Evolutionary conservation across 2,888 invertebrate species (phyloP), one percentile per base, ranked within the genome.

Genomic region (Andrena camellia): DNA sequence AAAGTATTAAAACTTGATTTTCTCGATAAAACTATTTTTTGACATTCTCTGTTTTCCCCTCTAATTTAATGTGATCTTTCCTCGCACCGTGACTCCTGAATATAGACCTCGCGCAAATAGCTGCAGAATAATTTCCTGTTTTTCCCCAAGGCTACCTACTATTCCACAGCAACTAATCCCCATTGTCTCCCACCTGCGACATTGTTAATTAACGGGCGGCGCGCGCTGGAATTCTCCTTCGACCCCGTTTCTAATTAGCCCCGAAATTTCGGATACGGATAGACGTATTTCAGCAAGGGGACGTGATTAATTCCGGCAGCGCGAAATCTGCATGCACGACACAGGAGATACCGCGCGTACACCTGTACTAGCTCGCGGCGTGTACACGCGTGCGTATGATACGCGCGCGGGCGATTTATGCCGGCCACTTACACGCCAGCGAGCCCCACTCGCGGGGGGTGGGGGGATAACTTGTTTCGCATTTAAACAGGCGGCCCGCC

Each of bases 241-340:
- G 2, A 10, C 54, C 23, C 50, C 62, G 59, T 68, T 85, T 81
- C 78, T 85, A 85, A 81, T 86, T 85, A 81, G 67, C 50, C 68
- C 57, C 70, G 73, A 83, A 85, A 85, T 83, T 86, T 79, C 33
- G 31, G 70, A 33, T 29, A 70, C 59, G 76, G 66, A 59, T 71
- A 67, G 79, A 83, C 72, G 69, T 72, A 59, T 76, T 83, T 69
- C 72, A 70, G 54, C 72, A 17, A 29, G 8, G 50, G 23, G 23
- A 62, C 59, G 29, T 85, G 85, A 85, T 85, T 85, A 85, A 85
- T 85, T 85, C 77, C 64, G 31, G 20, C 75, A 75, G 83, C 73
- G 54, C 13, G 68, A 85, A 86, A 79, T 86, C 74, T 71, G 50
- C 62, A 72, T 79, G 42, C 67, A 79, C 63, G 63, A 60, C 31